A percentile compares a stretch with the other conserved stretches of the same genome.
phyloP scores from a whole-genome alignment of 1,140 invertebrate genomes.

The Hylaeus volcanicus region DNA sequence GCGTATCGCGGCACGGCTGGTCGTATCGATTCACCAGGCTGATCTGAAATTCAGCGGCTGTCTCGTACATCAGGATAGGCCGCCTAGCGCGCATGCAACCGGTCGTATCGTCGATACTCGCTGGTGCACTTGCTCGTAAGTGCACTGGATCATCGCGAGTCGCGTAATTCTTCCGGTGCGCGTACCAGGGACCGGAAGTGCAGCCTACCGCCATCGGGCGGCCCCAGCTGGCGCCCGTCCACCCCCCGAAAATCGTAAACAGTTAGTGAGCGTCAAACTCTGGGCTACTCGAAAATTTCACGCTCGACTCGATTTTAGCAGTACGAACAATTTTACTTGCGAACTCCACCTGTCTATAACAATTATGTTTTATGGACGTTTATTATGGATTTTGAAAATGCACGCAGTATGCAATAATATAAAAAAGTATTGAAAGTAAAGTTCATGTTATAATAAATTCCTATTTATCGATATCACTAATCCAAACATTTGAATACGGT shows the following conservation, averaged over 20 bases:
- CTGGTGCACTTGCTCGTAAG: slow-evolving; percentile 49
- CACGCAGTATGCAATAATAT: no score
- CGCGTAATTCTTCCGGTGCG: slow-evolving; percentile 50
- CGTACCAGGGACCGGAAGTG: slow-evolving; percentile 13
- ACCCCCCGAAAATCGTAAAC: slow-evolving; percentile 32
- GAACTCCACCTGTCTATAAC: no score
- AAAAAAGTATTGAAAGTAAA: no score
- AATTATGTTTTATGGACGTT: no score
- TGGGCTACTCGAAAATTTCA: not conserved
- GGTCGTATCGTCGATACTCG: slow-evolving; percentile 38
- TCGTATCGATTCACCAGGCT: slow-evolving; percentile 51
- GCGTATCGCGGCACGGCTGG: not conserved
- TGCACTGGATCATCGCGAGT: slow-evolving; percentile 50
- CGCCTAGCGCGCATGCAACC: slow-evolving; percentile 32
- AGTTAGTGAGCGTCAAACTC: slow-evolving; percentile 9
- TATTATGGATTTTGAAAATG: no score
- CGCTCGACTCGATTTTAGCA: no score
- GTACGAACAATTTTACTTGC: no score
- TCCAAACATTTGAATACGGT: no score
- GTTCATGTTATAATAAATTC: no score
- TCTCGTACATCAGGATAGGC: slow-evolving; percentile 27
- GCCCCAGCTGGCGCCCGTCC: slow-evolving; percentile 13
- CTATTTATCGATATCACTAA: no score
- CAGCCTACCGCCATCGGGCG: not conserved
- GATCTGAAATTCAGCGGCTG: slow-evolving; percentile 47